These are phyloP conservation scores for Girardia tigrina DNA, from an alignment of 2,888 invertebrate species.

Conservation along the genomic window DNA sequence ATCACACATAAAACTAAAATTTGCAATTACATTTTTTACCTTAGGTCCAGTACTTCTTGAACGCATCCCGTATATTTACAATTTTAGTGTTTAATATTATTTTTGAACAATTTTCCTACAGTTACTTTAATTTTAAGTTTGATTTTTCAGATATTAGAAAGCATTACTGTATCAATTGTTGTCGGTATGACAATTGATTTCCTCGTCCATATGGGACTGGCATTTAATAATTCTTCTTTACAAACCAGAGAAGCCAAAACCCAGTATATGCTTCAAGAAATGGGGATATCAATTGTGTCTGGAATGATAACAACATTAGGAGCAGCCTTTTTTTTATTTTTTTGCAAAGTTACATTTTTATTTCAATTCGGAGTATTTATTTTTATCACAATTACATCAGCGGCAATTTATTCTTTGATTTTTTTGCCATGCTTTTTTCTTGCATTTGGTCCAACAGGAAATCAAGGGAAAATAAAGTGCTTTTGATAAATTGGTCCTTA, in stretches of 20 bases:
- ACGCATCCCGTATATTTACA: no score
- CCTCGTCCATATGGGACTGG: constrained; percentile 11
- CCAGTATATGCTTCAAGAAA: background rate
- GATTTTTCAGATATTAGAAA: background rate
- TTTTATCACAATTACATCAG: background rate
- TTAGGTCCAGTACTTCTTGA: no score
- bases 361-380: constrained; percentile 17
- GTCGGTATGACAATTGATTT: background rate
- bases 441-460: background rate
- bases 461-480: no score
- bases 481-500: no score
- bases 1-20: no score
- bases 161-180: background rate
- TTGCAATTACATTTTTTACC: no score
- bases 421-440: background rate
- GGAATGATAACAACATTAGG: constrained; percentile 4
- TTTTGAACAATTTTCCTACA: no score
- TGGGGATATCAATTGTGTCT: background rate
- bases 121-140: no score
- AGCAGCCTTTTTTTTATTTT: background rate
- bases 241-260: background rate
- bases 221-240: background rate
- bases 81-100: no score
- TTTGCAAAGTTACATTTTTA: background rate
- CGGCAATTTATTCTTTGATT: background rate